Evolutionary conservation across 2,888 invertebrate genomes (phyloP).

Genomic region (Phengaris alcon): DNA sequence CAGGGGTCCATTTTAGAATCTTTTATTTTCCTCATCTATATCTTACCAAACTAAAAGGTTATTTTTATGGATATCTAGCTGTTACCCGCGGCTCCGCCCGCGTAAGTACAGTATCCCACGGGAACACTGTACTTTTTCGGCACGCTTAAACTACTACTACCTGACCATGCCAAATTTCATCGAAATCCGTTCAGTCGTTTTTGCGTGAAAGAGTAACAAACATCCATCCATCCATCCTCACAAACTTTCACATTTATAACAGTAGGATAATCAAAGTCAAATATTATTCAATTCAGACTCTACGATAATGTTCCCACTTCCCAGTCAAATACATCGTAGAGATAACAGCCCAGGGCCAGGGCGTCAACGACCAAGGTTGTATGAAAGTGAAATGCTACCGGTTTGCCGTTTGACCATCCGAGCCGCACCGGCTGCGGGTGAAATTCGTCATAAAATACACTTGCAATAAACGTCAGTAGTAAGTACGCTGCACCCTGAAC

Average conservation of each 20-base stretch:
- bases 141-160: too few species aligned
- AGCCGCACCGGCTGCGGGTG: conserved; percentile 50
- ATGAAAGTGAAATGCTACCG: conserved; percentile 65
- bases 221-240: too few species aligned
- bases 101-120: too few species aligned
- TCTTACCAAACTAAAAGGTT: not conserved
- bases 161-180: too few species aligned
- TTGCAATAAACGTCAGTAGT: not conserved
- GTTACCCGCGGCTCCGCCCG: too few species aligned
- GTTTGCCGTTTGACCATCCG: conserved; percentile 47
- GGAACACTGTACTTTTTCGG: too few species aligned
- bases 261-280: not conserved
- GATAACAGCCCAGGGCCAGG: conserved; percentile 37
- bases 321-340: not conserved
- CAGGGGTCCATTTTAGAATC: not conserved
- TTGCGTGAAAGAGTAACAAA: too few species aligned
- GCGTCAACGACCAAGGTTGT: conserved; percentile 60
- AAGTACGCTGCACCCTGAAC: conserved; percentile 20
- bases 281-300: not conserved
- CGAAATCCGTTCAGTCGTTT: too few species aligned
- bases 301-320: not conserved
- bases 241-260: too few species aligned
- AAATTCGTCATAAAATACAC: conserved; percentile 44
- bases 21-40: not conserved
- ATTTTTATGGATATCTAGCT: not conserved